Evolutionary conservation across 2,113 vertebrate species (phyloP), one percentile per base, ranked within the genome.

Genomic region (Jaculus jaculus): DNA sequence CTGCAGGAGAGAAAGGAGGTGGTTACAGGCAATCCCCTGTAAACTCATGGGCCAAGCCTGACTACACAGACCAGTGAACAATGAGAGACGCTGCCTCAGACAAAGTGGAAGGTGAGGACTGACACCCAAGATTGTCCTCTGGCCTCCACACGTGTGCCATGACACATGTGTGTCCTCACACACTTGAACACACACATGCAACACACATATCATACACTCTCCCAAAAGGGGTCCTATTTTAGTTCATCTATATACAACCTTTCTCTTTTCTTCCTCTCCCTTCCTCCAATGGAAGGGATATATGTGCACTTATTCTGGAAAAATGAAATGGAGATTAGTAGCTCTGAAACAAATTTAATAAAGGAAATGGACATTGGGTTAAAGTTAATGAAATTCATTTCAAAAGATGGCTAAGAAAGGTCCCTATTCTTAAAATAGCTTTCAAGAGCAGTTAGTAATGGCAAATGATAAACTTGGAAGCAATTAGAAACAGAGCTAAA

Each of bases 361-460:
- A 32, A 32, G 24, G 30, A 80, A 89, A 61, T 26, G 87, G 32
- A 87, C 4, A 12, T 2, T 87, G n/a, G 16, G 21, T 72, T 83
- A 81, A 89, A 77, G 51, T 60, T 39, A 71, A 24, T 63, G 42
- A 89, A 88, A 83, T 54, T 37, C 69, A 87, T 69, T 81, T 93
- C 47, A 61, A 89, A 77, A 91, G 17, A 0, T 77, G 60, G 77
- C 39, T 32, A 72, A 95, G 32, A 79, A 80, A 11, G 51, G 69
- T 28, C 81, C n/a, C n/a, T 18, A 28, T 74, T 84, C 21, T 32
- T 58, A 75, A 75, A 93, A 54, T 37, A 68, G 69, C 39, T 92
- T 77, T 5, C 21, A 87, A 84, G 23, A 15, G 17, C 61, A 65
- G 16, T 80, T 63, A 74, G 93, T 81, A 9, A 73, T 21, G 37